Conservation (phyloP, 2,888 invertebrate genomes). For the Cynaeus angustus region DNA sequence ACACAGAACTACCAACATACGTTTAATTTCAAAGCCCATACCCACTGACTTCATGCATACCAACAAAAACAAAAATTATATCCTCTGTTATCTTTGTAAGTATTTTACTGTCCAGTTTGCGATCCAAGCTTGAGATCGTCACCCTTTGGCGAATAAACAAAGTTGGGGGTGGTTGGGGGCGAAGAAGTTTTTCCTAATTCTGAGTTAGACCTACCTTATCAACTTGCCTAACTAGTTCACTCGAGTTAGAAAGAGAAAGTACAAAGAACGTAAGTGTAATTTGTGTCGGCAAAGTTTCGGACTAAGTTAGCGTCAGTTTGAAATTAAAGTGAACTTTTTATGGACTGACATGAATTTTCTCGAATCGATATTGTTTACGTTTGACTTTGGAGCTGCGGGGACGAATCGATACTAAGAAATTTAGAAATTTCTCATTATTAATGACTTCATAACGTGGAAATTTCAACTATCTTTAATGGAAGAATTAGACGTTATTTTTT, state of each 20-base stretch:
- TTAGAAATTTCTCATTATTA: no score
- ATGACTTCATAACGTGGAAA: no score
- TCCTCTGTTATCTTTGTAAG: no score
- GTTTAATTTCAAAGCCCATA: no score
- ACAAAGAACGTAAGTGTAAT: slow-evolving; percentile 71
- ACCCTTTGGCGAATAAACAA: slow-evolving; percentile 21
- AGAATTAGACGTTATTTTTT: no score
- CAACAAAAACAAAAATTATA: no score
- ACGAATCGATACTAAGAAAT: slow-evolving; percentile 2
- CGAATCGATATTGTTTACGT: slow-evolving; percentile 71
- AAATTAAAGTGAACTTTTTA: slow-evolving; percentile 71
- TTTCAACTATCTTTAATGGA: no score
- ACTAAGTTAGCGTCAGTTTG: slow-evolving; percentile 70
- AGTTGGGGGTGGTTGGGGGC: no score
- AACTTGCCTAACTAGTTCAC: slow-evolving; percentile 69
- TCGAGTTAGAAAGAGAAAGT: slow-evolving; percentile 71
- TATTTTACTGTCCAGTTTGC: no score
- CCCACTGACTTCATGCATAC: no score
- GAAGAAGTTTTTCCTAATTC: slow-evolving; percentile 67
- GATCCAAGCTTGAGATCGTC: not conserved
- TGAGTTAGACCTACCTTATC: slow-evolving; percentile 70
- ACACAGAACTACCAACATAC: no score
- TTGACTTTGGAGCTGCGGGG: slow-evolving; percentile 48
- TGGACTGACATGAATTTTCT: slow-evolving; percentile 70
- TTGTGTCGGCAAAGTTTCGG: slow-evolving; percentile 71